A percentile compares a stretch with the other conserved stretches of the same genome.
Conservation (phyloP, 2,113 vertebrate genomes). For the Tretioscincus oriximinensis region DNA sequence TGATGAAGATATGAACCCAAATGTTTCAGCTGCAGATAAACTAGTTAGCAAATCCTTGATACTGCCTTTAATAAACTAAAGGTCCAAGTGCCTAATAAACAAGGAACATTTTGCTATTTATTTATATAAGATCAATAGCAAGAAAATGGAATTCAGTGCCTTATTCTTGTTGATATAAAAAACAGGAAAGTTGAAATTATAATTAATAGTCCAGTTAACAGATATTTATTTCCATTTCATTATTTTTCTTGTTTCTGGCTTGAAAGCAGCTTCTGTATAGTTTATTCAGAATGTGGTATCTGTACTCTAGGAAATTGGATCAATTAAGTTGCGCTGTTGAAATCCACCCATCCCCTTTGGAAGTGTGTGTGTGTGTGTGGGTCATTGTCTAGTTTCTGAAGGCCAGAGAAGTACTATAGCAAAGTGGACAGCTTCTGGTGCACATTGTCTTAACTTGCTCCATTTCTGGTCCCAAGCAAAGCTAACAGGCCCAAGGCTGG, state of each 20-base stretch:
- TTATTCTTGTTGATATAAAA: not conserved
- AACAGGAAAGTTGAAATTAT: no score
- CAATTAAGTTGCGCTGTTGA: no score
- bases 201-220: not conserved
- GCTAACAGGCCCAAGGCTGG: no score
- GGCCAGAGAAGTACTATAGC: no score
- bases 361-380: no score
- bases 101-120: not conserved
- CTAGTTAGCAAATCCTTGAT: not conserved
- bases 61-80: not conserved
- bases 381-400: no score
- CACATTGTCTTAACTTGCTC: no score
- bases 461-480: no score
- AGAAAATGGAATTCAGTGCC: not conserved
- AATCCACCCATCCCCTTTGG: no score
- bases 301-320: no score
- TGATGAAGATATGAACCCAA: conserved; percentile 17
- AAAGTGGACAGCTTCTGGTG: no score
- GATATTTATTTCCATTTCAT: not conserved
- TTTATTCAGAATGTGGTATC: no score
- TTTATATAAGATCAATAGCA: conserved; percentile 2
- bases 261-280: not conserved
- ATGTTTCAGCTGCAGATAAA: not conserved
- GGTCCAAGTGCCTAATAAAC: not conserved
- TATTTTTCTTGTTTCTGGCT: not conserved